These are phyloP conservation scores for Sarcophaga bullata DNA, from an alignment of 1,140 invertebrate genomes.

Conservation along the genomic window DNA sequence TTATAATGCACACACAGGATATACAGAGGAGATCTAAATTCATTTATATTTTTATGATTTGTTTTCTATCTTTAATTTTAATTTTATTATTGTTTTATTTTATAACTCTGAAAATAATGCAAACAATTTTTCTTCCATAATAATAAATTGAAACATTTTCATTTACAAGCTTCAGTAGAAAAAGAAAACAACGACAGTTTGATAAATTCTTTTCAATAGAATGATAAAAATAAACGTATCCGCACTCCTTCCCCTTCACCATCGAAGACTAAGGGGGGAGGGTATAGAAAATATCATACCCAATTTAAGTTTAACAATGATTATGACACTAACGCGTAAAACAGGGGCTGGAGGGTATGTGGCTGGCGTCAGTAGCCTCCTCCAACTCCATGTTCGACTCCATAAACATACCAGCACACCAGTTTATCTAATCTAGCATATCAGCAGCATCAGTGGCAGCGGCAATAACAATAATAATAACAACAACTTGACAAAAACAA, in stretches of 20 bases:
- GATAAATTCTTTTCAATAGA: conserved; percentile 27
- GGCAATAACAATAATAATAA: conserved; percentile 34
- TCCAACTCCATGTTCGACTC: neutral
- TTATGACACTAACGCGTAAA: conserved; percentile 57
- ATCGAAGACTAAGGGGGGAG: neutral
- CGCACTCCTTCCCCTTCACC: too few species aligned
- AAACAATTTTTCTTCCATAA: neutral
- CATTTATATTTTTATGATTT: neutral
- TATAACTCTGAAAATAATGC: neutral
- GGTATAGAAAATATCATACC: conserved; percentile 52
- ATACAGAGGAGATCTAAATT: too few species aligned
- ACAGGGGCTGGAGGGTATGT: neutral
- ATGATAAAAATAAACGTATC: conserved; percentile 49
- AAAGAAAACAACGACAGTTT: neutral
- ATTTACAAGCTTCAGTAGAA: neutral
- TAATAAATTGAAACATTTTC: conserved; percentile 38
- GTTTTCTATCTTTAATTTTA: neutral
- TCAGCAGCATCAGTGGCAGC: neutral
- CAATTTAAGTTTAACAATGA: conserved; percentile 60
- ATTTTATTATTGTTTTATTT: neutral
- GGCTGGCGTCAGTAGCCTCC: neutral
- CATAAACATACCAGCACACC: conserved; percentile 34
- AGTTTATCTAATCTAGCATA: neutral
- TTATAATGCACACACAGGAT: too few species aligned
- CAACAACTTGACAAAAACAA: conserved; percentile 39